Conservation (phyloP, 2,888 invertebrate species). For the Aspidiotus rigidus region DNA sequence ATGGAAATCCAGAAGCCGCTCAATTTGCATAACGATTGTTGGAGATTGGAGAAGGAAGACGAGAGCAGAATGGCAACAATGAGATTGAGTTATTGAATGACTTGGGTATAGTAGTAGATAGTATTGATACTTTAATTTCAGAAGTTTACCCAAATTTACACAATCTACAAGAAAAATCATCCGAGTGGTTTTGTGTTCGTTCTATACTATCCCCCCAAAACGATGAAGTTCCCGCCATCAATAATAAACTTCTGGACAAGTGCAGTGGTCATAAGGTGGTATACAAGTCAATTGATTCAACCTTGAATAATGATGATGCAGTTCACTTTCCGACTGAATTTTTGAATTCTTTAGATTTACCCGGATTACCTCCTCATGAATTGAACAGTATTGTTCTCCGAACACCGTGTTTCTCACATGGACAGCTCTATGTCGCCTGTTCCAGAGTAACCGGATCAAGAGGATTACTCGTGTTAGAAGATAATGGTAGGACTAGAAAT, state of each 20-base stretch:
- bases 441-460: conserved; percentile 3
- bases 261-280: too few relatives aligned
- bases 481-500: background rate
- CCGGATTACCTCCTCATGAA: conserved; percentile 38
- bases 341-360: conserved; percentile 35
- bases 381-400: conserved; percentile 38
- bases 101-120: too few relatives aligned
- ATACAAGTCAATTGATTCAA: conserved; percentile 16
- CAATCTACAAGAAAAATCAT: conserved; percentile 18
- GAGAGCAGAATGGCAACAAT: too few relatives aligned
- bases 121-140: too few relatives aligned
- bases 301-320: background rate
- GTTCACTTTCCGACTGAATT: conserved; percentile 11
- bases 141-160: conserved; percentile 20
- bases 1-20: conserved; percentile 39
- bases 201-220: conserved; percentile 30
- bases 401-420: conserved; percentile 41
- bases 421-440: conserved; percentile 41
- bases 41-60: conserved; percentile 39
- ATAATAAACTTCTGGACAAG: too few relatives aligned
- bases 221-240: conserved; percentile 15
- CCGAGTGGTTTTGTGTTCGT: conserved; percentile 29
- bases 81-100: too few relatives aligned
- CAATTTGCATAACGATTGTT: conserved; percentile 39
- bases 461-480: background rate